These are phyloP conservation scores for Poeciliopsis gracilis DNA, from an alignment of 2,797 vertebrate genomes.

Conservation along the genomic window DNA sequence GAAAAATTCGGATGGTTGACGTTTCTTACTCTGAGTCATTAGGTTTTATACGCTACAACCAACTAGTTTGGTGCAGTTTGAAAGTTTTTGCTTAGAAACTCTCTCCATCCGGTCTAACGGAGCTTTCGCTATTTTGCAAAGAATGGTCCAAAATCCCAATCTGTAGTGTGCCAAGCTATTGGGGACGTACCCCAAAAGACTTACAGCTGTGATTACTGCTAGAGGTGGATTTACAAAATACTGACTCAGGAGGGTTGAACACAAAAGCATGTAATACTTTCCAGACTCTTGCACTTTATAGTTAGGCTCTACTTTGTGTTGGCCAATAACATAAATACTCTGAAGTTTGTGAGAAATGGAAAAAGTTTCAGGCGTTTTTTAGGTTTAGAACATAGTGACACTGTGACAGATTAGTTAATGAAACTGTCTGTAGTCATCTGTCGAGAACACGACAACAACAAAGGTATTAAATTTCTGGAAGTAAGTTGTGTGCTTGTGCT, in stretches of 20 bases:
- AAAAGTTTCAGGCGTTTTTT: neutral
- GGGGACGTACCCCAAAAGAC: neutral
- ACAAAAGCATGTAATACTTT: neutral
- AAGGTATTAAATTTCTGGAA: constrained; percentile 37
- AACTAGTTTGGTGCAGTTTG: neutral
- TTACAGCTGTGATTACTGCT: neutral
- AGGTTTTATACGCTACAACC: neutral
- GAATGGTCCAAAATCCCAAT: neutral
- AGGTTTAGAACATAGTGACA: neutral
- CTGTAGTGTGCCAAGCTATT: neutral
- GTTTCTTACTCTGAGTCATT: neutral
- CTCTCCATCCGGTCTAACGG: neutral
- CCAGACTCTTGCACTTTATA: neutral
- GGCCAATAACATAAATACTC: neutral
- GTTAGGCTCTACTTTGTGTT: neutral
- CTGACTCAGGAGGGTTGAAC: neutral
- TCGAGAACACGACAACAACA: constrained; percentile 43
- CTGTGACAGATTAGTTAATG: neutral
- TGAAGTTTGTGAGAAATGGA: neutral
- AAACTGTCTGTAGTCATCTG: neutral
- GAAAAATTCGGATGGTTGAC: neutral
- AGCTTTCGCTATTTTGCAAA: neutral
- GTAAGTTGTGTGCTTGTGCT: constrained; percentile 26
- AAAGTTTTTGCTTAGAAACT: neutral
- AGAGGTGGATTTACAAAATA: constrained; percentile 2